These are phyloP conservation scores for Laspeyria flexula DNA, from an alignment of 2,888 invertebrate genomes.

Conservation along the genomic window DNA sequence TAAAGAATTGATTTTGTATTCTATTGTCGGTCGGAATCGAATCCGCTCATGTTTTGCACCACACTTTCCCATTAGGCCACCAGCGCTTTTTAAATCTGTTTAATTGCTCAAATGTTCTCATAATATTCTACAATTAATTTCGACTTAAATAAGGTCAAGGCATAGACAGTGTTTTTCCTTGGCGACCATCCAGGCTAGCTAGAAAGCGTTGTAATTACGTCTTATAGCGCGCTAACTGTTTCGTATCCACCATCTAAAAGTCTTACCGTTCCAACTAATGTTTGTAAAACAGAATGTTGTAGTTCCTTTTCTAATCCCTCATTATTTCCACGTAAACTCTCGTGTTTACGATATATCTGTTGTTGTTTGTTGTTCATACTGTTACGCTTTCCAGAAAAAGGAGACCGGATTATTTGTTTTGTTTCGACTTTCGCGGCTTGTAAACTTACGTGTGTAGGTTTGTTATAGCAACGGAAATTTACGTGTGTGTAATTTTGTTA, in stretches of 20 bases:
- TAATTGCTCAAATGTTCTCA: conserved; percentile 5
- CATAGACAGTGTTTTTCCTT: conserved; percentile 45
- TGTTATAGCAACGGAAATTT: too few species aligned
- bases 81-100: too few species aligned
- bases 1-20: too few species aligned
- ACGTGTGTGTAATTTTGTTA: too few species aligned
- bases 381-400: neutral
- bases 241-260: conserved; percentile 33
- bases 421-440: neutral
- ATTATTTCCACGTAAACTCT: conserved; percentile 21
- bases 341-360: neutral
- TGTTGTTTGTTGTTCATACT: conserved; percentile 5
- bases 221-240: conserved; percentile 48
- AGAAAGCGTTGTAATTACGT: conserved; percentile 58
- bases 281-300: conserved; percentile 24
- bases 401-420: neutral
- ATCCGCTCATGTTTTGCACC: too few species aligned
- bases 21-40: too few species aligned
- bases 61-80: too few species aligned
- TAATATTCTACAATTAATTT: conserved; percentile 15
- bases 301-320: conserved; percentile 19
- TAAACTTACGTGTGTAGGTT: too few species aligned
- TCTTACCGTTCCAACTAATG: conserved; percentile 18
- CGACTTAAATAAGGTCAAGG: conserved; percentile 21
- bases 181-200: conserved; percentile 50